phyloP scores from a whole-genome alignment of 2,113 vertebrate genomes.

The Pycnonotus jocosus region DNA sequence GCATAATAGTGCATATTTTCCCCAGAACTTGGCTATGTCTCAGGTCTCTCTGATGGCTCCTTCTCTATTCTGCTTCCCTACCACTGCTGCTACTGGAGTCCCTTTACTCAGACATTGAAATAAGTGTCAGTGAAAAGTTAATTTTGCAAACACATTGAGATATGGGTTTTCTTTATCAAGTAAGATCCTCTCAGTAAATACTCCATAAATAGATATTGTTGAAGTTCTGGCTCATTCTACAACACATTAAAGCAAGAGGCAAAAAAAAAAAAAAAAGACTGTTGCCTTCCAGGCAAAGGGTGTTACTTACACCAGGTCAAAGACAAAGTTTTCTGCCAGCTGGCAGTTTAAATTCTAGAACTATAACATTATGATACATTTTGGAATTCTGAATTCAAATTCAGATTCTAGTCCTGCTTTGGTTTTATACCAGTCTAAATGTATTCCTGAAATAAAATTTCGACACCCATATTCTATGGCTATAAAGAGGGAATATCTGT shows the following conservation, averaged over 20 bases:
- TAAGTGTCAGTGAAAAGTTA: not conserved
- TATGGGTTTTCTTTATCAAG: not conserved
- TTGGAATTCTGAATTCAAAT: not conserved
- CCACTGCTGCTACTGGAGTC: not conserved
- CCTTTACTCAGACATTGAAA: not conserved
- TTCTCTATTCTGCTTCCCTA: not conserved
- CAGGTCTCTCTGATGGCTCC: not conserved
- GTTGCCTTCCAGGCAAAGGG: not conserved
- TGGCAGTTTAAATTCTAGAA: not conserved
- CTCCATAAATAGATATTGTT: not conserved
- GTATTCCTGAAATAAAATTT: not conserved
- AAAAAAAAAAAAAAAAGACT: not conserved
- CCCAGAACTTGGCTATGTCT: not conserved
- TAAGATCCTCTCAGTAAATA: not conserved
- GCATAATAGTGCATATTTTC: constrained; percentile 8
- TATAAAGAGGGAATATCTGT: not conserved
- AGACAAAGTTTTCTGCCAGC: not conserved
- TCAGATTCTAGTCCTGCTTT: not conserved
- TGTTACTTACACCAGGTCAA: not conserved
- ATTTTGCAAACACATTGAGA: not conserved
- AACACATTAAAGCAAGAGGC: not conserved
- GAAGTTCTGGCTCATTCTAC: not conserved
- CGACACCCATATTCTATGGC: not conserved
- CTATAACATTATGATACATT: not conserved
- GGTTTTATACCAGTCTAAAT: not conserved